These are phyloP conservation scores for Cheiracanthium punctorium DNA, from an alignment of 2,888 invertebrate genomes.

Conservation along the genomic window DNA sequence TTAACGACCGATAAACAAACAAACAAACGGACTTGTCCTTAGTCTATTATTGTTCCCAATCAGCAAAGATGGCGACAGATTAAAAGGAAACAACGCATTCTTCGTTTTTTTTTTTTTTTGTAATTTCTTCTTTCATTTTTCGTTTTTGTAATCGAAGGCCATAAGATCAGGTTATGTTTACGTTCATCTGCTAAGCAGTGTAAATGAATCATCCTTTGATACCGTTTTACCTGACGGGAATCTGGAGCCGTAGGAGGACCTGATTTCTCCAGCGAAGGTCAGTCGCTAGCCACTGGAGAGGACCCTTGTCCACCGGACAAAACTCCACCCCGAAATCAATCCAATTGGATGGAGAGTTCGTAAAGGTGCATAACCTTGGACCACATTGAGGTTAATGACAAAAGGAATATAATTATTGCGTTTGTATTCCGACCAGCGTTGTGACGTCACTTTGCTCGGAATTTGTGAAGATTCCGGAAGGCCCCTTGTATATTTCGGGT, in stretches of 20 bases:
- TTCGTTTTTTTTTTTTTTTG: no score
- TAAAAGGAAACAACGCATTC: background rate
- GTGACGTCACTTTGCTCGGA: conserved; percentile 44
- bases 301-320: background rate
- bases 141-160: background rate
- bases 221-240: background rate
- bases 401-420: conserved; percentile 59
- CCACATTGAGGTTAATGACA: conserved; percentile 61
- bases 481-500: conserved; percentile 25
- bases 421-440: conserved; percentile 20
- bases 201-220: background rate
- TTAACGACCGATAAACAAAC: no score
- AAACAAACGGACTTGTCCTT: no score
- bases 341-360: conserved; percentile 26
- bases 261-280: conserved; percentile 2
- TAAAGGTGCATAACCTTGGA: conserved; percentile 52
- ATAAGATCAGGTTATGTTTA: background rate
- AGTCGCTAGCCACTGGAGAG: conserved; percentile 19
- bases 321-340: conserved; percentile 45
- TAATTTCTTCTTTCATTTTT: background rate
- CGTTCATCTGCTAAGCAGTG: background rate
- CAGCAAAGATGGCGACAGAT: no score
- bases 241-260: conserved; percentile 20
- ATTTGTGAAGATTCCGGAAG: conserved; percentile 45
- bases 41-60: no score